A percentile compares a stretch with the other conserved stretches of the same genome.
Evolutionary conservation across 2,888 invertebrate species (phyloP).

Genomic region (Drosophila prostipennis): DNA sequence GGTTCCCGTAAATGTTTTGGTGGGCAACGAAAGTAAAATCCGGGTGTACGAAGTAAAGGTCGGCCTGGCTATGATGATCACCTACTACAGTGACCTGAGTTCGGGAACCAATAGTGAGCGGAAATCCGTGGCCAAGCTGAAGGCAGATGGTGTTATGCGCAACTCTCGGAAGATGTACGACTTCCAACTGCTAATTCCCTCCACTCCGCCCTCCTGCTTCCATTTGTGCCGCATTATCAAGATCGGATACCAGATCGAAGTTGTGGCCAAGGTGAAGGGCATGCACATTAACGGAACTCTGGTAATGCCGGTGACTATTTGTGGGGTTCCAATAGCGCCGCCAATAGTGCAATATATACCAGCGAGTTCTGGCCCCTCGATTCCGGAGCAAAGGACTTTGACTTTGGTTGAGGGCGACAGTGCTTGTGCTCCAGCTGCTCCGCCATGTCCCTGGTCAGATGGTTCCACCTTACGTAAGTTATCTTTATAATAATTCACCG

Average conservation of each 20-base stretch:
- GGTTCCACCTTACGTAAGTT: conserved; percentile 56
- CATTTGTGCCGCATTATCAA: conserved; percentile 75
- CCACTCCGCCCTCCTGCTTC: conserved; percentile 80
- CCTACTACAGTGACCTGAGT: conserved; percentile 51
- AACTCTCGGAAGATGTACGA: conserved; percentile 67
- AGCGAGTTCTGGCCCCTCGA: background rate
- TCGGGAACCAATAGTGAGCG: conserved; percentile 52
- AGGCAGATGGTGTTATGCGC: conserved; percentile 62
- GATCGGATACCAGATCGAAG: conserved; percentile 76
- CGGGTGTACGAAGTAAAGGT: conserved; percentile 80
- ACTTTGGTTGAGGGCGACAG: conserved; percentile 14
- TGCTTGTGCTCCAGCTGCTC: conserved; percentile 26
- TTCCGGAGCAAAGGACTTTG: background rate
- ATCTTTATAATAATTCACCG: rapidly evolving
- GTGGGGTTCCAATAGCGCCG: conserved; percentile 74
- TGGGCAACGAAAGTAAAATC: conserved; percentile 87
- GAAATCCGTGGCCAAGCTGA: conserved; percentile 63
- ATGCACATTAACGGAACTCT: conserved; percentile 68
- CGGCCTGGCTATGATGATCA: conserved; percentile 73
- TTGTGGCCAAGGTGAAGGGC: conserved; percentile 73
- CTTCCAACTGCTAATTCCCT: conserved; percentile 73
- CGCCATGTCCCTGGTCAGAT: conserved; percentile 50
- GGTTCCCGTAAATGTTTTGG: conserved; percentile 82
- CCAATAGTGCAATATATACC: conserved; percentile 2
- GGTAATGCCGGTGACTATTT: conserved; percentile 79